Percentiles rank a stretch among this genome's conserved stretches.
Conservation (phyloP, 1,140 invertebrate species). For the Drosophila eugracilis region DNA sequence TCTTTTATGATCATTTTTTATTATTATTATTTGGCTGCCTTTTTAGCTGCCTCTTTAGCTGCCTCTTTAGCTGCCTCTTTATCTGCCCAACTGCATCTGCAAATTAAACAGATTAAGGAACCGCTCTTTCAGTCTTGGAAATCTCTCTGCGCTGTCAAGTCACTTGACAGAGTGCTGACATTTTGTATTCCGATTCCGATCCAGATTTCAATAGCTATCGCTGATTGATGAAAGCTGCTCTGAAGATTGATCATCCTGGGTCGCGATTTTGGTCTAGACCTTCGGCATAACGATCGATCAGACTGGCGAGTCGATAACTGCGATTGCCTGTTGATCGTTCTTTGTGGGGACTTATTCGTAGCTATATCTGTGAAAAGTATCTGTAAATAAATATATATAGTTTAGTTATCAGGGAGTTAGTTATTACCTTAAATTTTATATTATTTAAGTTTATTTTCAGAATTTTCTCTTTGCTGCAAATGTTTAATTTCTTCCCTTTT, state of each 20-base stretch:
- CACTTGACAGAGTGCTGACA: constrained; percentile 70
- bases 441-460: too few species aligned
- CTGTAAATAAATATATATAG: too few species aligned
- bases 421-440: too few species aligned
- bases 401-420: neutral
- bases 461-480: too few species aligned
- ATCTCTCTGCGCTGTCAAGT: constrained; percentile 22
- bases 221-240: constrained; percentile 58
- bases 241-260: constrained; percentile 60
- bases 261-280: constrained; percentile 26
- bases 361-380: neutral
- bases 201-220: constrained; percentile 63
- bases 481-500: neutral
- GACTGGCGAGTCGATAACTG: constrained; percentile 4
- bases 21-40: constrained; percentile 20
- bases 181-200: constrained; percentile 60
- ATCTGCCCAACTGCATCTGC: constrained; percentile 46
- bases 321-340: neutral
- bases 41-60: constrained; percentile 15
- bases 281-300: constrained; percentile 41
- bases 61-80: constrained; percentile 17
- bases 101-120: constrained; percentile 44
- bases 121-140: constrained; percentile 7
- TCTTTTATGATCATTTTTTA: constrained; percentile 51
- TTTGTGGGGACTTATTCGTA: neutral